A percentile compares a stretch with the other conserved stretches of the same genome.
Evolutionary conservation across 2,888 invertebrate species (phyloP).

Genomic region (Bellardia bayeri): DNA sequence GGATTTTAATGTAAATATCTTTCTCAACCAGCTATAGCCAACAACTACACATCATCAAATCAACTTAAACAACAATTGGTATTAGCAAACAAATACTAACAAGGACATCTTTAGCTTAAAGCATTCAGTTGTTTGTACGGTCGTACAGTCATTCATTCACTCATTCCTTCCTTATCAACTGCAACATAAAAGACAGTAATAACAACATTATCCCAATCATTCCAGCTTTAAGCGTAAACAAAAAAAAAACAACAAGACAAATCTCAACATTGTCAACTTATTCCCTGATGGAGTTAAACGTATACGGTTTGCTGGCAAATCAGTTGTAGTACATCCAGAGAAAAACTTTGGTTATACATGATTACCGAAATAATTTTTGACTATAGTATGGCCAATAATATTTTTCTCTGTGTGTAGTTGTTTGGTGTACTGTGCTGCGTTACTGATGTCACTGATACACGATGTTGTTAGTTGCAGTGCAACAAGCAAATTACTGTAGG

Average conservation of each 20-base stretch:
- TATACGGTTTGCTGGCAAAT: background rate
- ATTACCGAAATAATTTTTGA: too few species aligned
- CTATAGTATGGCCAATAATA: too few species aligned
- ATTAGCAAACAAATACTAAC: conserved; percentile 57
- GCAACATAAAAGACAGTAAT: conserved; percentile 13
- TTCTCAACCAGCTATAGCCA: conserved; percentile 31
- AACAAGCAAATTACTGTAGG: conserved; percentile 22
- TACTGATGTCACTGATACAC: background rate
- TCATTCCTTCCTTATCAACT: conserved; percentile 35
- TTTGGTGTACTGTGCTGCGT: background rate
- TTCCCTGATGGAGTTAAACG: conserved; percentile 7
- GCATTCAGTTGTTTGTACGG: conserved; percentile 35
- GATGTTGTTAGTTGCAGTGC: background rate
- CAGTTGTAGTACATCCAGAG: background rate
- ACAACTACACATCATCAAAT: conserved; percentile 17
- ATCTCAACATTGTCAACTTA: conserved; percentile 37
- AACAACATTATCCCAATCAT: conserved; percentile 25
- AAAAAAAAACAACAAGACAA: background rate
- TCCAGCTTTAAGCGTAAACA: conserved; percentile 18
- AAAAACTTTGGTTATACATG: too few species aligned
- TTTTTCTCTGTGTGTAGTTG: too few species aligned
- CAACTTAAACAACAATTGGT: conserved; percentile 41
- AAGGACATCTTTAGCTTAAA: conserved; percentile 64
- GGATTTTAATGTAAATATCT: conserved; percentile 35
- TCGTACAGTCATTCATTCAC: background rate